These are phyloP conservation scores for Drosophila ambigua DNA, from an alignment of 1,140 invertebrate species.

Conservation along the genomic window DNA sequence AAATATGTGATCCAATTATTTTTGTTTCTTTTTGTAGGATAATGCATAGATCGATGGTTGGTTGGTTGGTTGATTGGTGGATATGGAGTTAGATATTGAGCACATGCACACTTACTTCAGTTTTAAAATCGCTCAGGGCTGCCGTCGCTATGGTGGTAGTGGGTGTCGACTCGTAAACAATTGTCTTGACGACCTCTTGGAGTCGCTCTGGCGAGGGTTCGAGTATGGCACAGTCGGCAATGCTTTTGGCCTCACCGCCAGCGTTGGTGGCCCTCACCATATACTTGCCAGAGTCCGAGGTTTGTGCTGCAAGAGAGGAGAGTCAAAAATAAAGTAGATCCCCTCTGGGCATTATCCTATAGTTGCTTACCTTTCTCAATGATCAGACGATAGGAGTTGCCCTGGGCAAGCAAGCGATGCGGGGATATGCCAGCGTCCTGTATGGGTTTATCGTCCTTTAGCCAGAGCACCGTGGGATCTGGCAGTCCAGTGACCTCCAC, in stretches of 20 bases:
- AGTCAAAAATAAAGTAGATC: not conserved
- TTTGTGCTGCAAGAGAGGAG: constrained; percentile 66
- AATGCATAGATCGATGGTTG: constrained; percentile 36
- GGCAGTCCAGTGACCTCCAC: constrained; percentile 92
- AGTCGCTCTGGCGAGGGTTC: constrained; percentile 89
- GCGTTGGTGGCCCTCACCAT: constrained; percentile 89
- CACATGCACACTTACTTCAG: constrained; percentile 84
- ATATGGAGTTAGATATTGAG: constrained; percentile 80
- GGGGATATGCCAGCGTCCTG: constrained; percentile 83
- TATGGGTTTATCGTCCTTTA: constrained; percentile 88
- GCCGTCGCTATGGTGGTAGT: constrained; percentile 60
- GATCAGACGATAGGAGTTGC: constrained; percentile 87
- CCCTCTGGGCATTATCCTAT: not conserved
- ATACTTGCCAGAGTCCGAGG: constrained; percentile 89
- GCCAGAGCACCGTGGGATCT: constrained; percentile 90
- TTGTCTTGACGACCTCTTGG: constrained; percentile 88
- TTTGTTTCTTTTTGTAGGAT: constrained; percentile 2
- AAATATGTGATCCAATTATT: not conserved
- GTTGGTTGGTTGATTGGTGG: constrained; percentile 9
- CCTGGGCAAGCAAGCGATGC: constrained; percentile 86
- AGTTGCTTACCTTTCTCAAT: constrained; percentile 88
- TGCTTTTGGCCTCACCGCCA: constrained; percentile 90
- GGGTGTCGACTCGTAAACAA: constrained; percentile 86
- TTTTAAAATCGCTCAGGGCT: constrained; percentile 67
- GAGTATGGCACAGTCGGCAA: constrained; percentile 90